phyloP scores from a whole-genome alignment of 2,113 vertebrate genomes.

The Carassius carassius region DNA sequence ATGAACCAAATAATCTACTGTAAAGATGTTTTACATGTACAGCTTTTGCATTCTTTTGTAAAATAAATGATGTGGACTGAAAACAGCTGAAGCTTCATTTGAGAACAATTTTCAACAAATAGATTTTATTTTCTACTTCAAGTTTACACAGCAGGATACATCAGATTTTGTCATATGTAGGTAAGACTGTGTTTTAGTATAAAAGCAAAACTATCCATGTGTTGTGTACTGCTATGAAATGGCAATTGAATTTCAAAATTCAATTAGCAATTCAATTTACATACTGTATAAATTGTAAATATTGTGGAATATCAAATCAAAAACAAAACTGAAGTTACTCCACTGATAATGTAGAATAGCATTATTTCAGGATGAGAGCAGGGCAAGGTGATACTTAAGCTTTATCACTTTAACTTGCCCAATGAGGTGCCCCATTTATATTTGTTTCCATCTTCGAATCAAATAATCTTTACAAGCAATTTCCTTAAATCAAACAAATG shows the following conservation, averaged over 20 bases:
- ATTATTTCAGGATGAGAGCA: too few species aligned
- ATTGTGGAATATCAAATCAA: too few species aligned
- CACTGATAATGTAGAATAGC: too few species aligned
- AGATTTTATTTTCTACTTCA: conserved; percentile 18
- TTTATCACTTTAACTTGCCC: too few species aligned
- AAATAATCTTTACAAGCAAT: not conserved
- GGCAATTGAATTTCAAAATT: too few species aligned
- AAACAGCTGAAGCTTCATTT: not conserved
- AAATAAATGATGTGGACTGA: not conserved
- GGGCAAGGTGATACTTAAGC: too few species aligned
- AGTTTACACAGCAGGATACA: not conserved
- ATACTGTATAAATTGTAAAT: not conserved
- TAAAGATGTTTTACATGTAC: not conserved
- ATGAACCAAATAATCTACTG: conserved; percentile 3
- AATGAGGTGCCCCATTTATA: too few species aligned
- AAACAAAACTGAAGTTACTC: too few species aligned
- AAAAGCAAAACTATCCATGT: not conserved
- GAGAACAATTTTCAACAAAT: not conserved
- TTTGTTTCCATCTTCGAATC: too few species aligned
- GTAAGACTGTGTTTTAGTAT: not conserved
- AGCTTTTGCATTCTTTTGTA: conserved; percentile 31
- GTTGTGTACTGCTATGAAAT: too few species aligned
- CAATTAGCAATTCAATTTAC: not conserved
- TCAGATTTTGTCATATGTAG: not conserved
- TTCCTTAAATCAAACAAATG: too few species aligned